Percentiles rank a stretch among this genome's conserved stretches.
These are phyloP conservation scores for Columbina picui DNA, from an alignment of 2,113 vertebrate genomes.

Conservation along the genomic window DNA sequence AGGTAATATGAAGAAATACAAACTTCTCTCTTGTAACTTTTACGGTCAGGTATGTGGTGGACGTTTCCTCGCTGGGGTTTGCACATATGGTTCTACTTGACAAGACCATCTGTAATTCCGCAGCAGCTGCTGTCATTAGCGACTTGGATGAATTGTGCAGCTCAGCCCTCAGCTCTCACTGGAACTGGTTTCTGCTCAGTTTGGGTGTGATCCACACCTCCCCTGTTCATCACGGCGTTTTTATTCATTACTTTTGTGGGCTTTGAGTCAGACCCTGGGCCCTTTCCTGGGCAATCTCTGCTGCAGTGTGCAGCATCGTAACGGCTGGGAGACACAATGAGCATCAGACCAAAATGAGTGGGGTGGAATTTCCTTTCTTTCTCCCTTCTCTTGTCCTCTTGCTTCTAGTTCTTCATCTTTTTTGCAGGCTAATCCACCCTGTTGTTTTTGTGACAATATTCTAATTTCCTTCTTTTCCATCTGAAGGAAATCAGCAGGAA, in stretches of 20 bases:
- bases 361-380: background rate
- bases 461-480: background rate
- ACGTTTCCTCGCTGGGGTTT: background rate
- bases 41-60: background rate
- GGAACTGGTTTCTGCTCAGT: background rate
- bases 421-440: background rate
- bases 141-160: background rate
- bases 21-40: background rate
- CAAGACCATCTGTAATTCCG: background rate
- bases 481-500: background rate
- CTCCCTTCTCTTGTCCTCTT: background rate
- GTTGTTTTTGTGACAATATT: background rate
- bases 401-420: background rate
- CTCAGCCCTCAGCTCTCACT: background rate
- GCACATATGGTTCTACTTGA: fast-evolving
- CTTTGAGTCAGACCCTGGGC: background rate
- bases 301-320: background rate
- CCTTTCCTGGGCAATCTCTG: background rate
- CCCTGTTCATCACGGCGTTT: fast-evolving
- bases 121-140: background rate
- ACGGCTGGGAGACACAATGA: background rate
- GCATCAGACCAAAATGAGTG: background rate
- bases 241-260: fast-evolving
- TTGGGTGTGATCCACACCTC: background rate
- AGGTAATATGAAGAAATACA: background rate